Evolutionary conservation across 2,888 invertebrate genomes (phyloP), one percentile per base, ranked within the genome.

Genomic region (Lamproptera curius): DNA sequence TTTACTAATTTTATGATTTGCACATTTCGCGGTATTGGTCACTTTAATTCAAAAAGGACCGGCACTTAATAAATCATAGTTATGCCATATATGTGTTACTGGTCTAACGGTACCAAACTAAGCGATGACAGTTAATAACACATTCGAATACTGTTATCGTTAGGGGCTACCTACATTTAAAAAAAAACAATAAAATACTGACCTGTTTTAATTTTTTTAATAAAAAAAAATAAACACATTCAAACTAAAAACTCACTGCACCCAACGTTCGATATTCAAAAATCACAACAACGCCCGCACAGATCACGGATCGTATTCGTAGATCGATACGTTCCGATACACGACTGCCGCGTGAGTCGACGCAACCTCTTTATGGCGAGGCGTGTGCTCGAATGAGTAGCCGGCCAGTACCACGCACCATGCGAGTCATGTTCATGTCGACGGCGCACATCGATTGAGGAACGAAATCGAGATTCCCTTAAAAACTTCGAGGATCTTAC

Each of bases 331-430:
- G 43, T 51, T 57, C 34, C 58, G 62, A 60, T 60, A 55, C 51
- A 56, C 56, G 55, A 51, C 54, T 55, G 53, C 53, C 51, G 36
- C 49, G 47, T 20, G 39, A 51, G 50, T 42, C 51, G 38, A 73
- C 68, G 64, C 80, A 70, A 62, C 79, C 80, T 74, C 58, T 70
- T 59, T 67, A 63, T 59, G 58, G 70, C 67, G 70, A 64, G 70
- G 78, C 81, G 67, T 68, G 70, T 73, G 73, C 77, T 71, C 76
- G 83, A 85, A 82, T 85, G 85, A 81, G 41, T 52, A 53, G 45
- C 49, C 36, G 41, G 39, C 43, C 37, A 50, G 46, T 42, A 35
- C 52, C 46, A 40, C 31, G 41, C 51, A 41, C 49, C 34, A 50
- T 51, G 56, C 55, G 58, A 57, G 53, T n/a, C n/a, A n/a, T n/a